Evolutionary conservation across 2,888 invertebrate species (phyloP).

Genomic region (Spodoptera picta): DNA sequence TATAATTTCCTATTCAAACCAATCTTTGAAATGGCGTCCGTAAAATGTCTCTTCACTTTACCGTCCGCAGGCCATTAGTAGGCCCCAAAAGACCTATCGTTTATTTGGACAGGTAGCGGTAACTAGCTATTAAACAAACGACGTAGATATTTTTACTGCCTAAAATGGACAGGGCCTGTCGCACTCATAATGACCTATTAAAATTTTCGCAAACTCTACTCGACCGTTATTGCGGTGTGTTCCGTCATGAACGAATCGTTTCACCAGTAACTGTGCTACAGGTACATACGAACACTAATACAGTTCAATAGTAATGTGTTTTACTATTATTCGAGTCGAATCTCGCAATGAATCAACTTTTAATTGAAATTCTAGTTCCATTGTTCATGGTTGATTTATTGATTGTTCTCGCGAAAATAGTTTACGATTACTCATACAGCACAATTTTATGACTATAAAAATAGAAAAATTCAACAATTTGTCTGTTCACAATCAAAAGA

Average conservation of each 20-base stretch:
- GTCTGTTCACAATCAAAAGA: background rate
- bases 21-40: constrained; percentile 17
- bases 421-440: no score
- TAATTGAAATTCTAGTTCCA: background rate
- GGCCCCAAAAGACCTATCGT: constrained; percentile 35
- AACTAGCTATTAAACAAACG: constrained; percentile 48
- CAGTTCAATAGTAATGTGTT: no score
- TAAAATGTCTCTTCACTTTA: constrained; percentile 19
- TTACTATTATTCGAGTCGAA: no score
- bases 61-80: constrained; percentile 39
- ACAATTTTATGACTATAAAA: no score
- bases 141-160: constrained; percentile 37
- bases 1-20: constrained; percentile 11
- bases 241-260: constrained; percentile 11
- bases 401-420: no score
- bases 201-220: constrained; percentile 29
- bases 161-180: constrained; percentile 34
- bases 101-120: constrained; percentile 46
- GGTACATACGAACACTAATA: no score
- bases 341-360: no score
- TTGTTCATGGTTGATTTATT: background rate
- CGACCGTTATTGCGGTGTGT: constrained; percentile 22
- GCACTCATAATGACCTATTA: constrained; percentile 32
- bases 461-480: no score
- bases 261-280: background rate